Conservation (phyloP, 2,888 invertebrate genomes). For the Esperia sulphurella region DNA sequence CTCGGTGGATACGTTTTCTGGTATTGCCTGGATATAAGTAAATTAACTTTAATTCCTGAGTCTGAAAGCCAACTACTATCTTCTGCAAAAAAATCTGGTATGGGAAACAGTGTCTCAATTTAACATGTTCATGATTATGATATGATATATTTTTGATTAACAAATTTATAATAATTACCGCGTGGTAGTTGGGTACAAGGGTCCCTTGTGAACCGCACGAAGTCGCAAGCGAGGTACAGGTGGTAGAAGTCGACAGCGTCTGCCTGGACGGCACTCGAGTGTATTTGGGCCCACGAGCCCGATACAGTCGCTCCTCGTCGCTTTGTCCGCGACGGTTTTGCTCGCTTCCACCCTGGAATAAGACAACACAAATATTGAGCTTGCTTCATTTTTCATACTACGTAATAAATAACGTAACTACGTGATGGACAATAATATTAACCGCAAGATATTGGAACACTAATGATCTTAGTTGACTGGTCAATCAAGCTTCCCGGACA, state of each 20-base stretch:
- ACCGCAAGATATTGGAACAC: constrained; percentile 13
- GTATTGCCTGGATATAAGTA: constrained; percentile 38
- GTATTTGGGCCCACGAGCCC: constrained; percentile 66
- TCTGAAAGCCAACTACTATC: too few species aligned
- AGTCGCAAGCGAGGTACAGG: constrained; percentile 80
- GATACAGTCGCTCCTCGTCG: constrained; percentile 68
- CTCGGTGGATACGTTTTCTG: constrained; percentile 62
- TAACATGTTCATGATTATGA: too few species aligned
- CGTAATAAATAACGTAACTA: background rate
- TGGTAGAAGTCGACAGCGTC: constrained; percentile 79
- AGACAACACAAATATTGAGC: background rate
- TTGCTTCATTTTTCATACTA: background rate
- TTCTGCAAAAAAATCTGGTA: too few species aligned
- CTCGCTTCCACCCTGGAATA: constrained; percentile 65
- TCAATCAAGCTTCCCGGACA: constrained; percentile 45
- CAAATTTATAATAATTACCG: too few species aligned
- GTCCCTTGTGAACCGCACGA: constrained; percentile 71
- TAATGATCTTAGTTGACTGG: constrained; percentile 31
- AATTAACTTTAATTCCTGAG: too few species aligned
- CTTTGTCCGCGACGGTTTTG: constrained; percentile 60
- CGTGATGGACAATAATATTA: constrained; percentile 3
- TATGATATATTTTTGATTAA: too few species aligned
- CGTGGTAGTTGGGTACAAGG: constrained; percentile 54
- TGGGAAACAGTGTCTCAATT: too few species aligned
- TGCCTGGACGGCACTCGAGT: constrained; percentile 70